phyloP scores from a whole-genome alignment of 2,113 vertebrate genomes.

The Phoxinus phoxinus region DNA sequence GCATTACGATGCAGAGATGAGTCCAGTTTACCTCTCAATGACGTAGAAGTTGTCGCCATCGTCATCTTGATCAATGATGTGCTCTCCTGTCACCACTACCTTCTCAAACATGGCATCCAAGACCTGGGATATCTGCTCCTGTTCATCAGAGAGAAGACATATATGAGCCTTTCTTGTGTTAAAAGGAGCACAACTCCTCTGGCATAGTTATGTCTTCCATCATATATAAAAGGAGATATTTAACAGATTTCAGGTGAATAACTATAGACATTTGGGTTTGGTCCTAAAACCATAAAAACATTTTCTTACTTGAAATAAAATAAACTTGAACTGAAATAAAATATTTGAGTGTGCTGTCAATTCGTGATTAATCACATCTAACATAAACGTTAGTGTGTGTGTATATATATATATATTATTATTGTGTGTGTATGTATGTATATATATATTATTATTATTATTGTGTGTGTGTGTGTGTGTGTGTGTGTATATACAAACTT shows the following conservation, averaged over 20 bases:
- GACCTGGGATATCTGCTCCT: conserved; percentile 98
- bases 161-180: not conserved
- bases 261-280: not conserved
- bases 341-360: too few relatives aligned
- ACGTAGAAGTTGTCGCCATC: conserved; percentile 99
- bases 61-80: conserved; percentile 96
- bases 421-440: too few relatives aligned
- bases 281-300: not conserved
- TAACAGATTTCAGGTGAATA: not conserved
- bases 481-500: too few relatives aligned
- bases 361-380: too few relatives aligned
- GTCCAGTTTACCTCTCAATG: conserved; percentile 84
- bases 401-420: not conserved
- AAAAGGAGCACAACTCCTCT: not conserved
- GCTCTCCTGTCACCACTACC: conserved; percentile 86
- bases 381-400: too few relatives aligned
- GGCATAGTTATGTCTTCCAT: not conserved
- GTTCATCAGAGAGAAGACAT: not conserved
- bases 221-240: not conserved
- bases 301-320: not conserved
- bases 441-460: too few relatives aligned
- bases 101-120: conserved; percentile 99
- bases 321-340: not conserved
- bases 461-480: too few relatives aligned
- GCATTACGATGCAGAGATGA: not conserved